These are phyloP conservation scores for Xiphydria camelus DNA, from an alignment of 2,888 invertebrate species.

Conservation along the genomic window DNA sequence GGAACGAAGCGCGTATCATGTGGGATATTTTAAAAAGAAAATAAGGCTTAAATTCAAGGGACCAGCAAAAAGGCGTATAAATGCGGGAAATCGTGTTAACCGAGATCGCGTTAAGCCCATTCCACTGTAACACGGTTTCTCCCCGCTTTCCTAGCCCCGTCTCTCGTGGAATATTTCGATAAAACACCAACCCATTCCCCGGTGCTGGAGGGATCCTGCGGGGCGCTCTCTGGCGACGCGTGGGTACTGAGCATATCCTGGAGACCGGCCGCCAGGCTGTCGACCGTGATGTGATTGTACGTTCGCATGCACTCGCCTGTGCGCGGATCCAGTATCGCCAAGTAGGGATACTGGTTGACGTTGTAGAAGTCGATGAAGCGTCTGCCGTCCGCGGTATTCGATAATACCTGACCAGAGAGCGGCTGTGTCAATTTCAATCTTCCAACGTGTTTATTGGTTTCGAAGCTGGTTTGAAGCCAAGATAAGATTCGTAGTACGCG, in stretches of 20 bases:
- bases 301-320: constrained; percentile 64
- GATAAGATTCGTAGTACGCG: constrained; percentile 10
- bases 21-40: too few species aligned
- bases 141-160: too few species aligned
- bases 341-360: constrained; percentile 65
- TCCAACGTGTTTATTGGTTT: too few species aligned
- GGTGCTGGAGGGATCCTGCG: constrained; percentile 32
- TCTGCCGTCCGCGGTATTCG: constrained; percentile 63
- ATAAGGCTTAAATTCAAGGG: too few species aligned
- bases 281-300: constrained; percentile 50
- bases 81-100: constrained; percentile 11
- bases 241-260: constrained; percentile 53
- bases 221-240: constrained; percentile 51
- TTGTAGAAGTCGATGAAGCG: constrained; percentile 69
- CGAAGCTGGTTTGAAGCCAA: too few species aligned
- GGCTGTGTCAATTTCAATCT: too few species aligned
- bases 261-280: constrained; percentile 47
- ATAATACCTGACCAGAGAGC: constrained; percentile 51
- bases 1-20: too few species aligned
- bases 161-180: too few species aligned
- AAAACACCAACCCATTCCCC: constrained; percentile 31
- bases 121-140: not conserved
- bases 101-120: constrained; percentile 23
- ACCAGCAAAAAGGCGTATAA: not conserved
- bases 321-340: constrained; percentile 69